Evolutionary conservation across 2,888 invertebrate species (phyloP), one percentile per base, ranked within the genome.

Genomic region (Diarsia dahlii): DNA sequence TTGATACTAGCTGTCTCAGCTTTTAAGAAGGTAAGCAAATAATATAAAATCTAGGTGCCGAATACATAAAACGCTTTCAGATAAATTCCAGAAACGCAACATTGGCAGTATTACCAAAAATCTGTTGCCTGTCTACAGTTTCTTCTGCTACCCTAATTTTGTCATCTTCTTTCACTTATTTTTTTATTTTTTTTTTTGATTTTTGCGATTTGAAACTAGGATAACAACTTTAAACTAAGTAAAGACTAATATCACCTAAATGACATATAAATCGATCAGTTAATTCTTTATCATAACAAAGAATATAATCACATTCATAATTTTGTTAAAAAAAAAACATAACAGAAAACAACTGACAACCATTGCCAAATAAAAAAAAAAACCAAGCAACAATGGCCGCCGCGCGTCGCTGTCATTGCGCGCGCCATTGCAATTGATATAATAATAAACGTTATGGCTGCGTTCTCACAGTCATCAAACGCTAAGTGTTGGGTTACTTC

Each of bases 391-490:
- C 73, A 84, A 81, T 81, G 80, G 80, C 84, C 48, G 66, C 62
- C 45, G 69, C 70, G 39, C 39, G 39, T 39, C 39, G n/a, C 52
- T 76, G 76, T 81, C 84, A 73, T 78, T 78, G 78, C 80, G 73
- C 73, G 69, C 81, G 84, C 81, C 65, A 69, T 78, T 81, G 12
- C 86, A 62, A 83, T 86, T 86, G 80, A 84, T 86, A 77, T 74
- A 84, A 64, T 76, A 87, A 82, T 84, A 77, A 78, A 79, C 64
- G 76, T 69, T 73, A 85, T 78, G 73, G 83, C 74, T 78, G 3
- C 70, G 80, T 86, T 87, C 89, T 84, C 88, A 88, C 89, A 88
- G 81, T 85, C 82, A 85, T 88, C 88, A 85, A 78, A 65, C 56
- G 66, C 58, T 54, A 56, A 81, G 87, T 82, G 82, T 87, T 71